These are phyloP conservation scores for Gallinago solitaria DNA, from an alignment of 2,797 vertebrate genomes.

Conservation along the genomic window DNA sequence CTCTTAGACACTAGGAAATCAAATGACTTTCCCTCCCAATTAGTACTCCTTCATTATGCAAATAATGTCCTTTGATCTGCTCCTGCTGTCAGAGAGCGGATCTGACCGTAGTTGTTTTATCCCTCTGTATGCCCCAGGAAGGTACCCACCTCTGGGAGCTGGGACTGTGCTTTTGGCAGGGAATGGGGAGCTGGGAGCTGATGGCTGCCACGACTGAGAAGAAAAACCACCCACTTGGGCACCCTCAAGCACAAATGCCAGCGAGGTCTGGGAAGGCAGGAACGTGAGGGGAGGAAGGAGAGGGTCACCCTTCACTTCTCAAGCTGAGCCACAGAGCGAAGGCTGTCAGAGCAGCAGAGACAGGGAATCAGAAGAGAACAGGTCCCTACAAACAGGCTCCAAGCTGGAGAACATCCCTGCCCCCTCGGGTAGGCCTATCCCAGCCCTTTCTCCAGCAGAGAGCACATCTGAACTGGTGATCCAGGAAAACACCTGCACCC, in stretches of 20 bases:
- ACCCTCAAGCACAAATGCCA: not conserved
- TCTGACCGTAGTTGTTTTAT: slow-evolving; percentile 47
- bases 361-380: not conserved
- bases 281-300: not conserved
- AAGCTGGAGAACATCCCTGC: not conserved
- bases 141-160: slow-evolving; percentile 4
- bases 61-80: slow-evolving; percentile 67
- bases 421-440: no score
- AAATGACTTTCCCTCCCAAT: slow-evolving; percentile 58
- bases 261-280: not conserved
- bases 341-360: not conserved
- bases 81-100: slow-evolving; percentile 53
- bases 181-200: not conserved
- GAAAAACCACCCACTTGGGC: not conserved
- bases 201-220: not conserved
- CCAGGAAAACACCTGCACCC: not conserved
- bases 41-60: slow-evolving; percentile 68
- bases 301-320: not conserved
- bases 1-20: slow-evolving; percentile 47
- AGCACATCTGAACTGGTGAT: not conserved
- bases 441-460: not conserved
- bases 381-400: not conserved
- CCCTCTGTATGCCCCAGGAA: slow-evolving; percentile 11
- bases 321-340: not conserved
- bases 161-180: not conserved